phyloP scores from a whole-genome alignment of 2,888 invertebrate species.

The Esperia sulphurella region DNA sequence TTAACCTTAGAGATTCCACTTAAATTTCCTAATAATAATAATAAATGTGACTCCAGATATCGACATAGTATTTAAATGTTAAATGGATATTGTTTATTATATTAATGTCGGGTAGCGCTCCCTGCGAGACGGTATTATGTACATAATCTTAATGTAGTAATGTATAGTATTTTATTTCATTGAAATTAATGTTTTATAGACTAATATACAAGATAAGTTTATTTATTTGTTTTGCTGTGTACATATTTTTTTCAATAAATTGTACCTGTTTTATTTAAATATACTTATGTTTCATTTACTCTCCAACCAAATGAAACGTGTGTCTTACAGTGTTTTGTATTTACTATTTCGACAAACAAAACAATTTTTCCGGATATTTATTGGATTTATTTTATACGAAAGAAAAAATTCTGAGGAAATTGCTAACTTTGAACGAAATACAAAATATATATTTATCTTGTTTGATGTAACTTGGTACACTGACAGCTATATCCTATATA shows the following conservation, averaged over 20 bases:
- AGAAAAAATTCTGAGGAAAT: no score
- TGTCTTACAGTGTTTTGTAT: background rate
- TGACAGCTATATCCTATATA: no score
- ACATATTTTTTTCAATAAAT: conserved; percentile 80
- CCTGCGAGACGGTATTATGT: conserved; percentile 74
- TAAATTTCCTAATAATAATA: conserved; percentile 51
- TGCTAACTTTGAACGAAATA: no score
- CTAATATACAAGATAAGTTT: conserved; percentile 79
- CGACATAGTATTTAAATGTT: conserved; percentile 70
- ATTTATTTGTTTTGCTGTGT: conserved; percentile 80
- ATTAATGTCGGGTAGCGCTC: conserved; percentile 58
- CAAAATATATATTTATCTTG: no score
- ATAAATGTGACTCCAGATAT: conserved; percentile 66
- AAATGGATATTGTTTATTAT: conserved; percentile 73
- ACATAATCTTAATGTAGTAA: conserved; percentile 75
- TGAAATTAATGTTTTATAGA: conserved; percentile 80
- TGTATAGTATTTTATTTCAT: conserved; percentile 79
- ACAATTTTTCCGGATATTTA: no score
- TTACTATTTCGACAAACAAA: background rate
- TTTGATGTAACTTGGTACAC: no score
- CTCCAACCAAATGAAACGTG: background rate
- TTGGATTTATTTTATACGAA: no score
- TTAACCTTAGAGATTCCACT: conserved; percentile 64
- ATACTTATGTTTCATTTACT: background rate
- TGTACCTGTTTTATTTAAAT: conserved; percentile 75